Base-by-base conservation (phyloP, 2,113 vertebrate species). In the Redunca redunca region DNA sequence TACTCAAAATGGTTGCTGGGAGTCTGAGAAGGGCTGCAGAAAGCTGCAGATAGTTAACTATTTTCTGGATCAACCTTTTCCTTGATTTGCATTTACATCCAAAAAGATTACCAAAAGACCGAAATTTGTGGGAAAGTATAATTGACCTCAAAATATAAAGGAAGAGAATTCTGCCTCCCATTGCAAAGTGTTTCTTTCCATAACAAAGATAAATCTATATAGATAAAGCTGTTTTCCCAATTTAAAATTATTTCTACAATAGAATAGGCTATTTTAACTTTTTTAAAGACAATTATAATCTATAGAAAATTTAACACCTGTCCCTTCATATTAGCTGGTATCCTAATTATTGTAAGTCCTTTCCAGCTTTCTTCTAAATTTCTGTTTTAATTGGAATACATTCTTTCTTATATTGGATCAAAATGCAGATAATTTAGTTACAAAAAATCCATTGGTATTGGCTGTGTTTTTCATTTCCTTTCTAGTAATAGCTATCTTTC, bases 251-350 rank as follows among this genome's bases (percentile, higher is more conserved):
- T 94, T 74, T 77, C 4, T 74, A 74, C 21, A 40, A 40, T 81
- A 94, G 64, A 93, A 88, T 36, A 28, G n/a, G 12, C 25, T 48
- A 55, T 87, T 96, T 67, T 83, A 97, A 97, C 95, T 88, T 92
- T 97, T 82, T 96, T 60, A 96, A 94, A 74, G 9, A 81, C 1
- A 53, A 8, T 53, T 98, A 50, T 83, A 82, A 25, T 90, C 36
- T 78, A 67, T 78, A 5, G 13, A 80, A 90, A 92, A 98, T 95
- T 98, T 74, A 97, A 86, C 33, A 91, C 6, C 12, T 93, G 36
- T 67, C 80, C 30, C 52, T 89, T 36, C 30, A 3, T 64, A 21
- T 58, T 88, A 30, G 26, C 30, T 28, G n/a, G 6, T 26, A 7
- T 80, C 50, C 6, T 2, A 3, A 67, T 16, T 55, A 23, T 23